Evolutionary conservation across 2,797 vertebrate species (phyloP).

Genomic region (Syngnathus rostellatus): DNA sequence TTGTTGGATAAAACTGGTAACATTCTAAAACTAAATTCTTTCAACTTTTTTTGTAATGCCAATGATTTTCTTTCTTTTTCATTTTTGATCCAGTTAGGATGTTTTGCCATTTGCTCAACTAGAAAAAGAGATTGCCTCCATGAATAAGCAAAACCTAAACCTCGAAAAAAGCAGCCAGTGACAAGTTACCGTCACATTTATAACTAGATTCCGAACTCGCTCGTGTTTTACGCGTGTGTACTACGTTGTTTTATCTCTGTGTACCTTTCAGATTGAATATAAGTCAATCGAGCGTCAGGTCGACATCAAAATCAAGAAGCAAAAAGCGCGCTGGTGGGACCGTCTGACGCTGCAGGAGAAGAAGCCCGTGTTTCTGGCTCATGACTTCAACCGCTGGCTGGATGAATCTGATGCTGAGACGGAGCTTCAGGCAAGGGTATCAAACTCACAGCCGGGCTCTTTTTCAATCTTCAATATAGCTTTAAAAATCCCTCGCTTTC

Average conservation of each 20-base stretch:
- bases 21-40: too few relatives aligned
- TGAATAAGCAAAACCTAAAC: too few relatives aligned
- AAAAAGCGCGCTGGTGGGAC: slow-evolving; percentile 86
- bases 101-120: too few relatives aligned
- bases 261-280: slow-evolving; percentile 67
- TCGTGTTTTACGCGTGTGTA: too few relatives aligned
- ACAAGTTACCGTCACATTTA: too few relatives aligned
- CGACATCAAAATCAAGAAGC: slow-evolving; percentile 85
- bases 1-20: too few relatives aligned
- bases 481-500: neutral
- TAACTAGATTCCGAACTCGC: too few relatives aligned
- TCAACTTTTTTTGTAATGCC: too few relatives aligned
- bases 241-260: neutral
- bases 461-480: neutral
- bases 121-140: too few relatives aligned
- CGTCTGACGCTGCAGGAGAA: slow-evolving; percentile 89
- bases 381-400: slow-evolving; percentile 96
- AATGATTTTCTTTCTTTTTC: too few relatives aligned
- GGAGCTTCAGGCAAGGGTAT: slow-evolving; percentile 86
- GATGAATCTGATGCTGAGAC: slow-evolving; percentile 95
- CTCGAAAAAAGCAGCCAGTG: too few relatives aligned
- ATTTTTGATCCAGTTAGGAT: too few relatives aligned
- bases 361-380: slow-evolving; percentile 83
- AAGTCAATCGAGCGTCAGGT: slow-evolving; percentile 88
- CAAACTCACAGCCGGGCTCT: neutral